Evolutionary conservation across 23 tunicate species (phyloP), one percentile per base, ranked within the genome.

Genomic region (Styela plicata): DNA sequence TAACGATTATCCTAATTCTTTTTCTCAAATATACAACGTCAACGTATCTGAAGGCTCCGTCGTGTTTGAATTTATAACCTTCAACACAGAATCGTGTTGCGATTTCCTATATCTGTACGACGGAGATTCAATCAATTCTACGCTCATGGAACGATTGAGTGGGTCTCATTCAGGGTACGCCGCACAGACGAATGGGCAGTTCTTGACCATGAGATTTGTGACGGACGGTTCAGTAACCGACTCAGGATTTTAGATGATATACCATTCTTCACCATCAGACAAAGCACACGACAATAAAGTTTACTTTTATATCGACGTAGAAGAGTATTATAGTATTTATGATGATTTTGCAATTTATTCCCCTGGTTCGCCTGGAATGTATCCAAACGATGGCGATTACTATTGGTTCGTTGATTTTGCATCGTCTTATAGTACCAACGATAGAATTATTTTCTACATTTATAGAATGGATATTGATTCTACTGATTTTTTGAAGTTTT

Each of bases 31-130:
- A 73, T 33, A 34, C 1, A 1, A 27, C 78, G 27, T 73, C 52
- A 22, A 73, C 13, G 78, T 73, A n/a, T 16, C 78, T 17, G 18
- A 0, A n/a, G 78, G 78, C 16, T 0, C 19, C 18, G 2, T 73
- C 37, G 16, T 16, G 19, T 73, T 1, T 73, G 52, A 73, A n/a
- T 73, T 73, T 22, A 24, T 17, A 23, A 1, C 25, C 20, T 73
- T 73, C 57, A 0, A 73, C 16, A 73, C 78, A 16, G 78, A 73
- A n/a, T 73, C 78, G 16, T 73, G 78, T 53, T 73, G 78, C 22
- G 78, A 73, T 35, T n/a, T 17, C 27, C 57, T 73, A 19, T 24
- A 34, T 33, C 16, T 73, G 16, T 73, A 73, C n/a, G 78, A 73
- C n/a, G 78, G 78, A 31, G 22, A 1, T 73, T 1, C 78, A 19